Percentiles rank a stretch among this genome's conserved stretches.
Conservation (phyloP, 2,888 invertebrate genomes). For the Unio delphinus region DNA sequence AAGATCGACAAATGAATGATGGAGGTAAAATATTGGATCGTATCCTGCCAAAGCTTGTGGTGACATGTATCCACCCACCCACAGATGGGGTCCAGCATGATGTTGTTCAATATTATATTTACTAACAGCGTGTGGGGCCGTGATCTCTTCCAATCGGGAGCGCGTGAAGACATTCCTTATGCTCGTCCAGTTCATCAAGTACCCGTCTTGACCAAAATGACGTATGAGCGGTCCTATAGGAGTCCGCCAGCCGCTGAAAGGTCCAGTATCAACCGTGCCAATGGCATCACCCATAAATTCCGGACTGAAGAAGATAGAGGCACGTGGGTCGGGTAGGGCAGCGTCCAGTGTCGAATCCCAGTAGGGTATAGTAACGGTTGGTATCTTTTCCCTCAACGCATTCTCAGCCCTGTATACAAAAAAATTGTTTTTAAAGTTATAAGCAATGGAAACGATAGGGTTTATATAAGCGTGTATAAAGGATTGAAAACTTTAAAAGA, state of each 20-base stretch:
- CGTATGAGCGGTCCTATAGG: slow-evolving; percentile 44
- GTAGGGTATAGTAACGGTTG: slow-evolving; percentile 42
- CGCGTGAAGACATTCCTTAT: slow-evolving; percentile 32
- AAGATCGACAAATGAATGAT: slow-evolving; percentile 59
- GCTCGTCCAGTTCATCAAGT: slow-evolving; percentile 43
- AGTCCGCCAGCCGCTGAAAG: slow-evolving; percentile 44
- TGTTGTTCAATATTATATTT: slow-evolving; percentile 43
- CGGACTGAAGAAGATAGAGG: slow-evolving; percentile 40
- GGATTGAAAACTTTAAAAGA: too few relatives aligned
- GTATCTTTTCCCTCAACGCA: slow-evolving; percentile 45
- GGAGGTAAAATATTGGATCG: slow-evolving; percentile 59
- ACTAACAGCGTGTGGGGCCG: slow-evolving; percentile 34
- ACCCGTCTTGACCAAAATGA: slow-evolving; percentile 45
- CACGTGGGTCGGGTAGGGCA: slow-evolving; percentile 31
- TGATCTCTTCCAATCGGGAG: slow-evolving; percentile 35
- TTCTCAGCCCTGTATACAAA: slow-evolving; percentile 37
- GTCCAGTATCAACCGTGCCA: slow-evolving; percentile 40
- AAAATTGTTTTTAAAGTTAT: too few relatives aligned
- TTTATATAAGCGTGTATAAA: too few relatives aligned
- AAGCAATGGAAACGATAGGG: too few relatives aligned
- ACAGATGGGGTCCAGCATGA: slow-evolving; percentile 45
- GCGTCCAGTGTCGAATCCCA: slow-evolving; percentile 51
- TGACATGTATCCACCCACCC: slow-evolving; percentile 57
- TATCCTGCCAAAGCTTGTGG: slow-evolving; percentile 53
- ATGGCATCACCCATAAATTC: slow-evolving; percentile 46